Evolutionary conservation across 2,797 vertebrate genomes (phyloP), one percentile per base, ranked within the genome.

Genomic region (Leptoclinus maculatus): DNA sequence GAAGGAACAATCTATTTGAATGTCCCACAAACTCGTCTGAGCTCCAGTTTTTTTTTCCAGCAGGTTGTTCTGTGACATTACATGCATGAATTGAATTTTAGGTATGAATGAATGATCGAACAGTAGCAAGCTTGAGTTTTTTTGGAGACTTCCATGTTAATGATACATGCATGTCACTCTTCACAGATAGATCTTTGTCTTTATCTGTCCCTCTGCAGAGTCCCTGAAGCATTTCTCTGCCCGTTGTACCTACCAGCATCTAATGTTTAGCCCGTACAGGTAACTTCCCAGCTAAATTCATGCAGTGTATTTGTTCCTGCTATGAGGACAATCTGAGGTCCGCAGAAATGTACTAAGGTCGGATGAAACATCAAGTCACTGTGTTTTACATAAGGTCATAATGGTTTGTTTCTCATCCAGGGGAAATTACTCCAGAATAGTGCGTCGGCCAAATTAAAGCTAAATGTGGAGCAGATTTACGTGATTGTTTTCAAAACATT

Each of bases 1-100:
- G 51, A 73, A 66, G 74, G 39, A 74, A 80, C 73, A 74, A 47
- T 77, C 51, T 7, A 58, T 17, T 47, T 10, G 12, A 53, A 68
- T n/a, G 47, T 32, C 19, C 29, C 36, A 36, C 45, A 49, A 21
- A n/a, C 47, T 66, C 17, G 9, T 63, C 23, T 49, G 17, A 36
- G 32, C 32, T 64, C 47, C 45, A 62, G 5, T 39, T 36, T 27
- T 66, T 66, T 21, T 53, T n/a, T 41, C 49, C 23, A 16, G 19
- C 59, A 17, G 25, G 27, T 19, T 25, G 21, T 39, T 38, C 34
- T 51, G 56, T 41, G 21, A 43, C 45, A 17, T 32, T 7, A 32
- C 36, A 12, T 0, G 39, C 9, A 38, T 38, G 8, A 38, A 38
- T 38, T 57, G 16, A 6, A 39, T 34, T 32, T 32, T 32, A 39